A percentile compares a stretch with the other conserved stretches of the same genome.
Conservation (phyloP, 1,140 invertebrate species). For the Sitophilus oryzae region DNA sequence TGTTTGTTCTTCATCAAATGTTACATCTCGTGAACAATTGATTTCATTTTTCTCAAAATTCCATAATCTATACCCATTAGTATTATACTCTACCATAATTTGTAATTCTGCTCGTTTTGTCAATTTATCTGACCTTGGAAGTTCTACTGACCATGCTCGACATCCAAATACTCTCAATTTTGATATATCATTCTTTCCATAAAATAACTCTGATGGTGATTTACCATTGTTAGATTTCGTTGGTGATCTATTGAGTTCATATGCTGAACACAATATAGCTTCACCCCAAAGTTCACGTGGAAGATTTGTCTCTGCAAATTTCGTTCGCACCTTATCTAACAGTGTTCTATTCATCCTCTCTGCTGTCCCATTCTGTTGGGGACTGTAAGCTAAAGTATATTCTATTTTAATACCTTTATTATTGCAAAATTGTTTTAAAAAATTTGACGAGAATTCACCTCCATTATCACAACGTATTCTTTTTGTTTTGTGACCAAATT, state of each 20-base stretch:
- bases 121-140: constrained; percentile 17
- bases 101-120: background rate
- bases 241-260: constrained; percentile 34
- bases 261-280: constrained; percentile 31
- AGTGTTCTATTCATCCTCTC: constrained; percentile 29
- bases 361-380: constrained; percentile 34
- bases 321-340: constrained; percentile 26
- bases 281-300: constrained; percentile 35
- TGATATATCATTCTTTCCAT: constrained; percentile 20
- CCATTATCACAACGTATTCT: constrained; percentile 36
- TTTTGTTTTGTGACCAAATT: constrained; percentile 25
- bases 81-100: constrained; percentile 16
- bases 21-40: constrained; percentile 15
- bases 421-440: constrained; percentile 30
- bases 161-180: constrained; percentile 25
- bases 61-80: constrained; percentile 20
- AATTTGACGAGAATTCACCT: constrained; percentile 29
- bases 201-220: constrained; percentile 16
- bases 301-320: constrained; percentile 29
- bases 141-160: constrained; percentile 7
- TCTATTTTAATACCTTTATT: constrained; percentile 29
- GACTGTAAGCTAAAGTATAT: constrained; percentile 36
- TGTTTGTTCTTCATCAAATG: constrained; percentile 15
- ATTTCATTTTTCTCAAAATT: constrained; percentile 10
- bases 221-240: constrained; percentile 8